Evolutionary conservation across 2,113 vertebrate genomes (phyloP), one percentile per base, ranked within the genome.

Genomic region (Petrocephalus zakoni): DNA sequence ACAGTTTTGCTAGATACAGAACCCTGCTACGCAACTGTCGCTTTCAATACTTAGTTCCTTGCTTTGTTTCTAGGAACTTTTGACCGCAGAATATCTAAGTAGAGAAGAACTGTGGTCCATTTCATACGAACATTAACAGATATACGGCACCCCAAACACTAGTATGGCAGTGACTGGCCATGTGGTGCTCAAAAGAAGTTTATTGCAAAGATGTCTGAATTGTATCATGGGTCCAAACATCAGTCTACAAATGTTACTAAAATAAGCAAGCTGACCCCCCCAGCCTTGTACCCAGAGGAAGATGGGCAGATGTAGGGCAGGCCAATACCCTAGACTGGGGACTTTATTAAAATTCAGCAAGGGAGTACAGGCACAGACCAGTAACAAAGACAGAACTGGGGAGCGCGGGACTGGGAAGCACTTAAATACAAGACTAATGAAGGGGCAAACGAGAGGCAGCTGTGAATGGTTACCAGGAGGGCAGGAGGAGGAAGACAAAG

Each of bases 51-150:
- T 25, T 42, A 78, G 34, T 78, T 93, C 89, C 90, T 90, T 90
- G 68, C 86, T 92, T 93, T 94, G 92, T 92, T 90, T 91, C 4
- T 86, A 4, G 8, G 89, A 92, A 89, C 90, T 92, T 93, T 93
- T 93, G 87, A 93, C 91, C 84, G 85, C 9, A n/a, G 75, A 19
- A 53, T 11, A 53, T 13, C 90, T 90, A 91, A 90, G 91, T 90
- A 91, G 64, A 4, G 52, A 52, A 72, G 25, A 52, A 78, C 68
- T 92, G 87, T 90, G 46, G 88, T 75, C 58, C 22, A 86, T 83
- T 81, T 88, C 37, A 68, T 68, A 29, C 10, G n/a, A 68, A 29
- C n/a, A 68, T 68, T 68, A 68, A 68, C 61, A 81, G 46, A 51
- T 51, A 78, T 84, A 86, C 72, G 34, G 49, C 64, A 53, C 29